Conservation (phyloP, 2,888 invertebrate species). For the Drosophila paracracens region DNA sequence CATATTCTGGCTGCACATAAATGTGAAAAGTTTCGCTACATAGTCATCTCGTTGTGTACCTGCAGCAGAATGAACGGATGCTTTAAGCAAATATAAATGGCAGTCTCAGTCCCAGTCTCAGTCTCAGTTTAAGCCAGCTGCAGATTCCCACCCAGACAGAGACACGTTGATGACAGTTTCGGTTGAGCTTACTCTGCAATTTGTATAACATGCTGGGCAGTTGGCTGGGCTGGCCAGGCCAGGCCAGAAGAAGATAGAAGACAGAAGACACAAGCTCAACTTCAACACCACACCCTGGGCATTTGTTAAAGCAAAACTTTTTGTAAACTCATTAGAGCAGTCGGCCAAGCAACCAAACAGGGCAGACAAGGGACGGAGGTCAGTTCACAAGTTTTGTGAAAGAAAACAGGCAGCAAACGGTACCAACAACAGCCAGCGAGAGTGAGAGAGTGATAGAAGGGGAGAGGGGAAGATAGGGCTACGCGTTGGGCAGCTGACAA, state of each 20-base stretch:
- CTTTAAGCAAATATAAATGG: slow-evolving; percentile 70
- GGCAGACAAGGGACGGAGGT: not conserved
- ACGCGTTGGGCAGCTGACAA: slow-evolving; percentile 46
- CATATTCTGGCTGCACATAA: slow-evolving; percentile 72
- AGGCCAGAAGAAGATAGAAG: not conserved
- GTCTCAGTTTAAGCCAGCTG: slow-evolving; percentile 14
- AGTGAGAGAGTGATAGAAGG: not conserved
- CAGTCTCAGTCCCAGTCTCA: slow-evolving; percentile 23
- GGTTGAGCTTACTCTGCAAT: slow-evolving; percentile 60
- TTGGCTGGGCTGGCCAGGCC: slow-evolving; percentile 22
- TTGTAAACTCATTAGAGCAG: slow-evolving; percentile 79
- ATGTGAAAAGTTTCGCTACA: slow-evolving; percentile 53
- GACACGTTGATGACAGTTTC: slow-evolving; percentile 79
- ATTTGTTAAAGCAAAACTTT: slow-evolving; percentile 75
- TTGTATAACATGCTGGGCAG: slow-evolving; percentile 79
- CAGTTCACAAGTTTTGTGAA: slow-evolving; percentile 59
- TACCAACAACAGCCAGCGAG: slow-evolving; percentile 12
- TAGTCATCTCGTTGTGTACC: slow-evolving; percentile 36
- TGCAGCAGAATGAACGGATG: slow-evolving; percentile 45
- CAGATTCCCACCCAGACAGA: slow-evolving; percentile 5
- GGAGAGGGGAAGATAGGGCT: not conserved
- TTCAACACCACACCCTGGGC: slow-evolving; percentile 29
- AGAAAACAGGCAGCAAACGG: slow-evolving; percentile 58
- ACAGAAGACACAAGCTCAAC: slow-evolving; percentile 5
- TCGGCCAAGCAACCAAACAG: slow-evolving; percentile 62